These are phyloP conservation scores for Brachionus angularis DNA, from an alignment of 1,140 invertebrate genomes.

Conservation along the genomic window DNA sequence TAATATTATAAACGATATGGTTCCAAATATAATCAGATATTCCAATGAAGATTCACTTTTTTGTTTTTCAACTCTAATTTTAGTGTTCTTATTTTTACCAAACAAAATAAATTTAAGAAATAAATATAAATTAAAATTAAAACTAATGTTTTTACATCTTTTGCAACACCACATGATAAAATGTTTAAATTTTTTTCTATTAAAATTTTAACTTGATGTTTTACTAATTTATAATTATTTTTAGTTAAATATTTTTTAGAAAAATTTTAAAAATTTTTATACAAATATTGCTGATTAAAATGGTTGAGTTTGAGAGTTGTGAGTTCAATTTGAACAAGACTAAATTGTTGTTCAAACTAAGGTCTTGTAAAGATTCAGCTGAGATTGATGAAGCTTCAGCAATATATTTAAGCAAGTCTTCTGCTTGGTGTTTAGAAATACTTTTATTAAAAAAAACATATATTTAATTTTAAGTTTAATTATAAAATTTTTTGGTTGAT, in stretches of 20 bases:
- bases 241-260: not conserved
- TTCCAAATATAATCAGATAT: conserved; percentile 28
- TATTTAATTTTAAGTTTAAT: too few species aligned
- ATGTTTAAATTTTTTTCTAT: conserved; percentile 7
- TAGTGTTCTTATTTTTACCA: not conserved
- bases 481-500: too few species aligned
- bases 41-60: not conserved
- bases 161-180: conserved; percentile 27
- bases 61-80: not conserved
- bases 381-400: not conserved
- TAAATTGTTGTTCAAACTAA: not conserved
- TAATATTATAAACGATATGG: not conserved
- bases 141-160: too few species aligned
- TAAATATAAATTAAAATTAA: too few species aligned
- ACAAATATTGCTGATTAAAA: conserved; percentile 7
- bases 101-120: too few species aligned
- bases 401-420: conserved; percentile 9
- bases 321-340: not conserved
- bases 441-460: too few species aligned
- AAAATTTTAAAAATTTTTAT: not conserved
- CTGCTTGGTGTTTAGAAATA: not conserved
- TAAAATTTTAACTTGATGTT: conserved; percentile 25
- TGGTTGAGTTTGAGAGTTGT: not conserved
- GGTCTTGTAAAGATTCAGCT: not conserved
- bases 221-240: not conserved